Base-by-base conservation (phyloP, 1,140 invertebrate species). In the Drosophila athabasca region DNA sequence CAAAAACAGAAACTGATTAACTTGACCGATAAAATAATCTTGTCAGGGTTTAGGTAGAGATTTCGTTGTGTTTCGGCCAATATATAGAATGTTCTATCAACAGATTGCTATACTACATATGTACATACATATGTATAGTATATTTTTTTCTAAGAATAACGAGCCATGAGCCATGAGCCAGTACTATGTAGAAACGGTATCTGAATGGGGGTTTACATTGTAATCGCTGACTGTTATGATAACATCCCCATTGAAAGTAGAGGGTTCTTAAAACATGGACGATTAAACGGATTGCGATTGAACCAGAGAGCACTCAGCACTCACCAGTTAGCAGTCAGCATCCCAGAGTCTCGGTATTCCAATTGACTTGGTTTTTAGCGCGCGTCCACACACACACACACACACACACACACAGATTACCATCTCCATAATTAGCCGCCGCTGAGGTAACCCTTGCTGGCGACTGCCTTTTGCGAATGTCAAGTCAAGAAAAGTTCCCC, bases 401-500 rank as follows among this genome's bases (percentile, higher is more conserved):
- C 29, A 58, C 55, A 24, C 13, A 26, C n/a, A 55, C 52, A 35
- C 31, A 39, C 11, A 13, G 35, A 39, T 5, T 29, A 26, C 24
- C 59, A 60, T 77, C 48, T 67, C 49, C 39, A 41, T 39, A 77
- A 73, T 74, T 79, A 75, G 50, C 31, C 49, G 17, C 66, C 66
- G 65, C 76, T 61, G 75, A 64, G 55, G 55, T 73, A 68, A 73
- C 55, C 64, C 53, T 57, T 50, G 49, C 53, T 57, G 46, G 49
- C 64, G 61, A 59, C 57, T 62, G 70, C 29, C 11, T 13, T 35
- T 60, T 52, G 73, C 76, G 71, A 76, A 79, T 76, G 68, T 67
- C 76, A 76, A 67, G 73, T 58, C 26, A 58, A 58, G 55, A 55
- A 73, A 49, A 17, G 44, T 48, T 31, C 57, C 22, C 39, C 11